Percentiles rank a stretch among this genome's conserved stretches.
Evolutionary conservation across 2,797 vertebrate genomes (phyloP).

Genomic region (Artibeus jamaicensis): DNA sequence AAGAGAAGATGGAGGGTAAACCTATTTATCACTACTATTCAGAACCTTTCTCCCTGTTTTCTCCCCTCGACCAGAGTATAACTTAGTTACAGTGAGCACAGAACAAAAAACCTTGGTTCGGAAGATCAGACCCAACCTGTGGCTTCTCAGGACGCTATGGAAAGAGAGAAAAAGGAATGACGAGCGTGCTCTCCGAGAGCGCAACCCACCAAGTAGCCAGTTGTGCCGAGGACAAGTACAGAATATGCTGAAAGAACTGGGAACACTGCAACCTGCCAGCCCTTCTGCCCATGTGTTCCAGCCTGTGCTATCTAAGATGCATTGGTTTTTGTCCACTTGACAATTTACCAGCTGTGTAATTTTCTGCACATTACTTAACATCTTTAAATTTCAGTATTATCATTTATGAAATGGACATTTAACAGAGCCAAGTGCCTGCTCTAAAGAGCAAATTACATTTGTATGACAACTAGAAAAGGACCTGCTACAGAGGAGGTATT

Average conservation of each 20-base stretch:
- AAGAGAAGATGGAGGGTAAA: not conserved
- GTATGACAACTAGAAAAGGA: not conserved
- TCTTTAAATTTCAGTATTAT: not conserved
- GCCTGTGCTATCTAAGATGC: not conserved
- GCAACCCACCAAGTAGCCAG: not conserved
- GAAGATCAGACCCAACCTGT: not conserved
- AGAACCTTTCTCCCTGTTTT: not conserved
- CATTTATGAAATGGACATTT: not conserved
- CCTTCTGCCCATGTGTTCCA: rapidly evolving
- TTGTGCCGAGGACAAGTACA: not conserved
- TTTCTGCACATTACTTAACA: not conserved
- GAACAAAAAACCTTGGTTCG: not conserved
- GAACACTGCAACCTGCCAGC: not conserved
- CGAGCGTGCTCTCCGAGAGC: not conserved
- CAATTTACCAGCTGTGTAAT: not conserved
- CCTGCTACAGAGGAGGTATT: not conserved
- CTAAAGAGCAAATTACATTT: not conserved
- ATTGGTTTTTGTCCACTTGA: not conserved
- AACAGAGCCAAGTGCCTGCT: not conserved
- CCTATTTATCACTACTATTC: not conserved
- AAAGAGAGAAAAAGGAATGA: not conserved
- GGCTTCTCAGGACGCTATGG: not conserved
- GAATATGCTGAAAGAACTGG: not conserved
- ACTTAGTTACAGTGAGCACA: not conserved
- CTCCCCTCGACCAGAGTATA: not conserved